phyloP scores from a whole-genome alignment of 2,888 invertebrate species.

The Steinernema carpocapsae region DNA sequence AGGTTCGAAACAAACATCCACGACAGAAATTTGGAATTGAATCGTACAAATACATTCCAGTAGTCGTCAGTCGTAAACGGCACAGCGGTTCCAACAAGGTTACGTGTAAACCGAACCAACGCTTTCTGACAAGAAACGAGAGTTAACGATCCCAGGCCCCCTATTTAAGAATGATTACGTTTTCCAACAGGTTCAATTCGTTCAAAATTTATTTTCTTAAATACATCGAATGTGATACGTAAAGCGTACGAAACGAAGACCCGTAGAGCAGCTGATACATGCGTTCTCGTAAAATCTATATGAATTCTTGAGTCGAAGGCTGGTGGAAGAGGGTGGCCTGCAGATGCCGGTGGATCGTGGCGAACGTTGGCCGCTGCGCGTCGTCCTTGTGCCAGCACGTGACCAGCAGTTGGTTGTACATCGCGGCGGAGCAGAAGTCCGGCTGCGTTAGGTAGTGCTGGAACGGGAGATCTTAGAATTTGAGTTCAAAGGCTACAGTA shows the following conservation, averaged over 20 bases:
- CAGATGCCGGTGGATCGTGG: conserved; percentile 56
- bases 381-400: conserved; percentile 53
- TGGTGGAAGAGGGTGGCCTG: conserved; percentile 41
- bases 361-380: conserved; percentile 53
- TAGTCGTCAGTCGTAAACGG: too few relatives aligned
- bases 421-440: conserved; percentile 47
- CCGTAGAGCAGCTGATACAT: conserved; percentile 1
- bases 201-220: conserved; percentile 9
- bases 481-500: background rate
- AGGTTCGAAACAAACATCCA: too few relatives aligned
- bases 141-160: too few relatives aligned
- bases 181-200: too few relatives aligned
- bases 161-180: too few relatives aligned
- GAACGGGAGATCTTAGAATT: conserved; percentile 27
- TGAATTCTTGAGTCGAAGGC: conserved; percentile 28
- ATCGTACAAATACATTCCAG: too few relatives aligned
- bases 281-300: background rate
- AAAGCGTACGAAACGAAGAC: conserved; percentile 17
- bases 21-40: too few relatives aligned
- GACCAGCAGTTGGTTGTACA: conserved; percentile 52
- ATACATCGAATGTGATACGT: conserved; percentile 16
- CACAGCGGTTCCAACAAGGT: too few relatives aligned
- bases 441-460: conserved; percentile 50
- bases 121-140: too few relatives aligned
- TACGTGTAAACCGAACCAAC: too few relatives aligned